Conservation (phyloP, 2,113 vertebrate species). For the Silurus meridionalis region DNA sequence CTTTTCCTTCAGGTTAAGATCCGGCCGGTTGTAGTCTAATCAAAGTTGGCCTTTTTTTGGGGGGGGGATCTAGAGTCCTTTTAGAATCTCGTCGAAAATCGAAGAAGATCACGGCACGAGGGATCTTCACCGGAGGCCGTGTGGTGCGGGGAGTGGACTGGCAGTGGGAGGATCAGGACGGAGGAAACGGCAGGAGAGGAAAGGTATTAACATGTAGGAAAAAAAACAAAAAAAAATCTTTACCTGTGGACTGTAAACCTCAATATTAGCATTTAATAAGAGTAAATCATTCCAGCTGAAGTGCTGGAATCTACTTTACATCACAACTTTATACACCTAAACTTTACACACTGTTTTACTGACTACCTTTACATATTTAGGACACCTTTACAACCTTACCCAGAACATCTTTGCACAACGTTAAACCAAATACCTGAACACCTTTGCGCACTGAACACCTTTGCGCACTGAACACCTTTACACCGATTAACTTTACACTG, state of each 20-base stretch:
- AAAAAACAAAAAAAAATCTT: too few relatives aligned
- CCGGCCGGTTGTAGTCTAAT: neutral
- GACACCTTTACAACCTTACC: neutral
- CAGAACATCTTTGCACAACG: neutral
- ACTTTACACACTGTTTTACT: neutral
- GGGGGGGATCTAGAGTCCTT: constrained; percentile 79
- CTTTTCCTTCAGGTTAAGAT: neutral
- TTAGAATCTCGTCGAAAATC: constrained; percentile 98
- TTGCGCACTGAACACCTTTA: neutral
- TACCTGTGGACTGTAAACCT: neutral
- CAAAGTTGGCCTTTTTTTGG: neutral
- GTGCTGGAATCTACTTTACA: neutral
- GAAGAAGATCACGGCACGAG: constrained; percentile 98
- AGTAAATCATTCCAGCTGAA: neutral
- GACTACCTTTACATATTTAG: too few relatives aligned
- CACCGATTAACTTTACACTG: neutral
- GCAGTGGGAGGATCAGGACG: constrained; percentile 99
- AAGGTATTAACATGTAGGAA: constrained; percentile 75
- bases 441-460: neutral
- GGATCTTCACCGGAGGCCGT: constrained; percentile 94
- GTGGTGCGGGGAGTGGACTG: constrained; percentile 98
- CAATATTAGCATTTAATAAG: neutral
- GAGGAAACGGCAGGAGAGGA: constrained; percentile 96
- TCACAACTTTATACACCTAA: neutral
- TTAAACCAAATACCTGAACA: neutral